Conservation (phyloP, 2,888 invertebrate genomes). For the Agapetus fuscipes region DNA sequence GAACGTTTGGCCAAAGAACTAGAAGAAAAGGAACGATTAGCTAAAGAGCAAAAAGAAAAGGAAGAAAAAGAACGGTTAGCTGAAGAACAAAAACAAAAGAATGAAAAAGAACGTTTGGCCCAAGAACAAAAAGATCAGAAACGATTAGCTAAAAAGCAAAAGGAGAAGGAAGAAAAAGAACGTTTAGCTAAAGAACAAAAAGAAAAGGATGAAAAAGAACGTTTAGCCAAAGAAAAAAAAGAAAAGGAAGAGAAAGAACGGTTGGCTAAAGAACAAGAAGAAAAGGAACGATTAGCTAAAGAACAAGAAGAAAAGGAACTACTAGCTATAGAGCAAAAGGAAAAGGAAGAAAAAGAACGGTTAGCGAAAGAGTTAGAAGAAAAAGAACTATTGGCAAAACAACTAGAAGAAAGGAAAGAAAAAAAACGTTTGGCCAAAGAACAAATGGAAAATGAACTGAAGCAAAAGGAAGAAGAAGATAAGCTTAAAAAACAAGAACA, state of each 20-base stretch:
- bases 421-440: slow-evolving; percentile 19
- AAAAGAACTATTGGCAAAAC: slow-evolving; percentile 5
- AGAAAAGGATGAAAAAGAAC: slow-evolving; percentile 19
- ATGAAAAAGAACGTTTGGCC: slow-evolving; percentile 10
- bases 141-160: slow-evolving; percentile 18
- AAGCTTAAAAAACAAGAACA: slow-evolving; percentile 19
- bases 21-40: slow-evolving; percentile 10
- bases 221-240: slow-evolving; percentile 15
- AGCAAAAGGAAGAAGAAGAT: slow-evolving; percentile 11
- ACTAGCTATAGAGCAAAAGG: slow-evolving; percentile 14
- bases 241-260: slow-evolving; percentile 1
- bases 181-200: slow-evolving; percentile 3
- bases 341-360: slow-evolving; percentile 20
- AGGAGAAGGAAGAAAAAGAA: slow-evolving; percentile 12
- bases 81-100: slow-evolving; percentile 7
- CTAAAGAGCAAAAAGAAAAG: slow-evolving; percentile 9
- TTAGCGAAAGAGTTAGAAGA: slow-evolving; percentile 12
- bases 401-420: slow-evolving; percentile 16
- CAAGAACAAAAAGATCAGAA: slow-evolving; percentile 18
- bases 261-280: slow-evolving; percentile 10
- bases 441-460: slow-evolving; percentile 10
- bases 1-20: slow-evolving; percentile 18
- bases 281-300: slow-evolving; percentile 17
- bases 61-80: slow-evolving; percentile 4
- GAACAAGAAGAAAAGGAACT: slow-evolving; percentile 14